phyloP scores from a whole-genome alignment of 2,797 vertebrate genomes.

The Novumbra hubbsi region DNA sequence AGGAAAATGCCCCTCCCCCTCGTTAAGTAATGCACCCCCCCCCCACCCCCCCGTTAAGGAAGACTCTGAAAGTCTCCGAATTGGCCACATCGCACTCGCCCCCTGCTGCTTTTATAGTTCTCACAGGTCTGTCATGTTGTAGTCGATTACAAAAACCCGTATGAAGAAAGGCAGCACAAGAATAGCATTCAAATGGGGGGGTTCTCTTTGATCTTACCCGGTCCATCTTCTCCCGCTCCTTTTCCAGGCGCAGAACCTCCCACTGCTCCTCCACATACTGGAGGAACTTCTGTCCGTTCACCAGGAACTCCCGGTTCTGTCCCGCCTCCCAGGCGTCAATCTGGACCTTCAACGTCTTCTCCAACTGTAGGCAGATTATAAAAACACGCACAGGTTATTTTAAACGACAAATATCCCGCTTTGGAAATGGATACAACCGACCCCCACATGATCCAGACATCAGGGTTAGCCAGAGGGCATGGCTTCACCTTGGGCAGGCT shows the following conservation, averaged over 20 bases:
- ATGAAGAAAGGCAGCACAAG: background rate
- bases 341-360: constrained; percentile 82
- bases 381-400: too few relatives aligned
- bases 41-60: too few relatives aligned
- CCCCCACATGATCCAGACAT: too few relatives aligned
- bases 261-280: constrained; percentile 85
- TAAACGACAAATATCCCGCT: too few relatives aligned
- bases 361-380: constrained; percentile 77
- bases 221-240: constrained; percentile 88
- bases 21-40: too few relatives aligned
- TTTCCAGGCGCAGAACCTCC: constrained; percentile 80
- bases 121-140: background rate
- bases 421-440: too few relatives aligned
- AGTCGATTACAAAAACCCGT: background rate
- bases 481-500: constrained; percentile 74
- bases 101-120: background rate
- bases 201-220: constrained; percentile 66
- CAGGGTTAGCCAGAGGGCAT: too few relatives aligned
- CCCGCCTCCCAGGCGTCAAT: constrained; percentile 84
- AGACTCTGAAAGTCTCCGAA: too few relatives aligned
- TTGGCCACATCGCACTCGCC: too few relatives aligned
- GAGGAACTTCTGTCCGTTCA: constrained; percentile 85
- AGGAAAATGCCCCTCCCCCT: background rate
- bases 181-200: background rate
- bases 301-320: constrained; percentile 72